Base-by-base conservation (phyloP, 2,113 vertebrate genomes). In the Colinus virginianus region DNA sequence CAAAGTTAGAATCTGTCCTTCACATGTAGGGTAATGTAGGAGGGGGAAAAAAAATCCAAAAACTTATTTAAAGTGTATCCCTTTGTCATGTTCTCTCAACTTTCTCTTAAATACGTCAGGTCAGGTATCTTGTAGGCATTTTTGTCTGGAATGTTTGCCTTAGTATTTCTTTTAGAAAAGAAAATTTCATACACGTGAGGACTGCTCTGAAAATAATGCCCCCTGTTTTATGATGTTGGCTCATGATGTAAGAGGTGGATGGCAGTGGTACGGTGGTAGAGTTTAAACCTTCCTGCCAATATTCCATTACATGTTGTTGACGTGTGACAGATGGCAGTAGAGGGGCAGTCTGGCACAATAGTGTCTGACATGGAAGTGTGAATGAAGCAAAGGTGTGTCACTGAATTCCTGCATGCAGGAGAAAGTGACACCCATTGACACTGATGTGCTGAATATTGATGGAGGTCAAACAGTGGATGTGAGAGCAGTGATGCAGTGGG, bases 81-180 rank as follows among this genome's bases (percentile, higher is more conserved):
- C 36, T 89, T 38, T 48, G 55, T 81, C 11, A 3, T 72, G 34
- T 25, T 69, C 18, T 20, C 28, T 14, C 38, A 36, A 61, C 89
- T 89, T 87, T 88, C 77, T 43, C 6, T 79, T 11, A 94, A 83
- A 8, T 23, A 48, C 4, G 21, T 43, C 17, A 83, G 51, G 26
- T 92, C 43, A 25, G 11, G 6, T 62, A 78, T 90, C 28, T 63
- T 63, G 16, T 28, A 91, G 53, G 12, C 53, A 13, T 88, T 90
- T 94, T 85, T 38, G 53, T 6, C 30, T 67, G 42, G 70, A 79
- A 18, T 38, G 26, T 78, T 90, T 86, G 15, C 12, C 45, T 8
- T 64, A 69, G 16, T 69, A 23, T 90, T 92, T 88, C 16, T 86
- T 8, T 90, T 86, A 64, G 94, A 36, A 64, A 94, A 83, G 46